Base-by-base conservation (phyloP, 1,140 invertebrate species). In the Paraescarpia echinospica region DNA sequence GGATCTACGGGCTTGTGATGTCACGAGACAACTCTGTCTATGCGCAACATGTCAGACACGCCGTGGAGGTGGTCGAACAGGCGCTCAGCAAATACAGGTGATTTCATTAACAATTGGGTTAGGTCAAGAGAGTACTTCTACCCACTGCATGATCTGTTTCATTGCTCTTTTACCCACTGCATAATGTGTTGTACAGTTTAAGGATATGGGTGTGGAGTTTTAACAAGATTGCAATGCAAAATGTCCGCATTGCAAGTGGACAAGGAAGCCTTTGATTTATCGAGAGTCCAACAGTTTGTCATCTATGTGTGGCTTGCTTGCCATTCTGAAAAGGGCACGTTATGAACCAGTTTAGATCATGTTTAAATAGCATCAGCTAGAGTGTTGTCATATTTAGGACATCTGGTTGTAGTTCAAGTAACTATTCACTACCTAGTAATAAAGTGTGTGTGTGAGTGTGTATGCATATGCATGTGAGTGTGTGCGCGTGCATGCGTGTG, bases 51-150 rank as follows among this genome's bases (percentile, higher is more conserved):
- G 93, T 96, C 5, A 91, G 77, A 91, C 59, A 94, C 27, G 94
- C 96, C 77, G 93, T 95, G 1, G 59, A 92, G 31, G 93, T 95
- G 0, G 92, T 96, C 33, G 95, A 95, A 89, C 93, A 95, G 90
- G 92, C 93, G 88, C 92, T 96, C 34, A 89, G 94, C 8, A 59
- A 48, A 27, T 91, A 91, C 18, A 93, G 91, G 93, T 95, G 95
- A 93, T 93, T 77, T 77, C 8, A 77, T 18, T 18, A 77, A 77
- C 22, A 4, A 77, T 51, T 51, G 18, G 48, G 8, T 51, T 18
- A 77, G 2, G 59, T 77, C 22, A 77, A 2, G 59, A 77, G 18
- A 22, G 59, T 77, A 27, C 8, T 77, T 31, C 59, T 77, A 14
- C 14, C 41, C 41, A 48, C 41, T 48, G 41, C 48, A 51, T 51